A percentile compares a stretch with the other conserved stretches of the same genome.
phyloP scores from a whole-genome alignment of 2,888 invertebrate genomes.

The Rhagonycha fulva region DNA sequence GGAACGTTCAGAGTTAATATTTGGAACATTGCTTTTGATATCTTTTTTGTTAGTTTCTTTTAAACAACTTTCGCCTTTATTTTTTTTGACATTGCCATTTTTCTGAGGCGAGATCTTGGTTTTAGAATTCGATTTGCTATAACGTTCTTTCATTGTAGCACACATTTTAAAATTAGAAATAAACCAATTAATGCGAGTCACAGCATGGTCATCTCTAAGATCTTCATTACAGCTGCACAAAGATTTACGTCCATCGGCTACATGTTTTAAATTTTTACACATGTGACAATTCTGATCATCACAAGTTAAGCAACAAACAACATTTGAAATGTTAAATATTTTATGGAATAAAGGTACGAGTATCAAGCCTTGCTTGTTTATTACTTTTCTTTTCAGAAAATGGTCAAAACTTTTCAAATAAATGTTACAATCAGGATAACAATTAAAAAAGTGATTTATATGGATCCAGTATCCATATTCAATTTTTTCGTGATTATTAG shows the following conservation, averaged over 20 bases:
- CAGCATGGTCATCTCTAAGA: background rate
- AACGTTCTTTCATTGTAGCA: background rate
- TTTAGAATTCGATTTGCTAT: background rate
- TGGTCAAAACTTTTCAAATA: background rate
- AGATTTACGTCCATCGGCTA: background rate
- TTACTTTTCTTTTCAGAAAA: background rate
- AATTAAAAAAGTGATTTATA: background rate
- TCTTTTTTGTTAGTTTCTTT: background rate
- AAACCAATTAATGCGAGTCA: background rate
- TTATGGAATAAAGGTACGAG: background rate
- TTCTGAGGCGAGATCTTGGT: background rate
- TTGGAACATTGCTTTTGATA: background rate
- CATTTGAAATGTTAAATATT: background rate
- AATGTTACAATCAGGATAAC: background rate
- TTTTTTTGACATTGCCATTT: background rate
- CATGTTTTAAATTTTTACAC: background rate
- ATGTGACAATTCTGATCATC: background rate
- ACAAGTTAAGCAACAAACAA: background rate
- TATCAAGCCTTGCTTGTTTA: background rate
- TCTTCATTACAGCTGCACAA: background rate
- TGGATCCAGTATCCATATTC: background rate
- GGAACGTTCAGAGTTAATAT: background rate
- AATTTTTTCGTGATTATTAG: background rate
- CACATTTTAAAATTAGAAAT: background rate
- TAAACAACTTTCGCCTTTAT: background rate